Evolutionary conservation across 2,797 vertebrate species (phyloP), one percentile per base, ranked within the genome.

Genomic region (Pseudochirops cupreus): DNA sequence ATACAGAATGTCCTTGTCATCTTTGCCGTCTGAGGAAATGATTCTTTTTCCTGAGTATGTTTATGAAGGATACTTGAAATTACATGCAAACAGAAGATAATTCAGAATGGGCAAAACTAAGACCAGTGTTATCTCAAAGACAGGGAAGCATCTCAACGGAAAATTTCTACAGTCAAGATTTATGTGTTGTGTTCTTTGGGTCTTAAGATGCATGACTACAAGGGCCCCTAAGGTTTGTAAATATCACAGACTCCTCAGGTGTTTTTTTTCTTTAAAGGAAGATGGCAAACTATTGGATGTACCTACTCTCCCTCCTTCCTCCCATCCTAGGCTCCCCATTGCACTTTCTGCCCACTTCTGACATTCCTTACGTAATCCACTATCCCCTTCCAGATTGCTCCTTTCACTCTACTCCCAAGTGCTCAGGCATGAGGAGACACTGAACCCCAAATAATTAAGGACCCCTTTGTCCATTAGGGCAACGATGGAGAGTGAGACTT

Each of bases 1-100:
- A 1, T 39, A 74, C 67, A 74, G 16, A 74, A 74, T 21, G 39
- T 6, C n/a, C n/a, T 74, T 16, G 5, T 53, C 16, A 26, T 31
- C 55, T 57, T 55, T 91, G 18, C 28, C 14, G 92, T 74, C 93
- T 56, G 12, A n/a, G 12, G 93, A 95, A 95, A 96, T 9, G 90
- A 4, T n/a, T 91, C 92, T 18, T 31, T 59, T 31, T 33, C 58
- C 92, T 96, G 14, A n/a, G 28, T 56, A 93, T 57, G 46, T 67
- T 59, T 26, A 90, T 21, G 55, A 91, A 55, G 46, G 54, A 91
- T 16, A 67, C 4, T n/a, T 67, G 33, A 67, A 39, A 21, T 74
- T 39, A 39, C 18, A 39, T 21, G 67, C 33, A 74, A 74, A 2
- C 16, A 74, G n/a, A 74, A 74, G n/a, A 74, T n/a, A n/a, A 74